Evolutionary conservation across 2,797 vertebrate species (phyloP).

Genomic region (Acestrorhynchus altus): DNA sequence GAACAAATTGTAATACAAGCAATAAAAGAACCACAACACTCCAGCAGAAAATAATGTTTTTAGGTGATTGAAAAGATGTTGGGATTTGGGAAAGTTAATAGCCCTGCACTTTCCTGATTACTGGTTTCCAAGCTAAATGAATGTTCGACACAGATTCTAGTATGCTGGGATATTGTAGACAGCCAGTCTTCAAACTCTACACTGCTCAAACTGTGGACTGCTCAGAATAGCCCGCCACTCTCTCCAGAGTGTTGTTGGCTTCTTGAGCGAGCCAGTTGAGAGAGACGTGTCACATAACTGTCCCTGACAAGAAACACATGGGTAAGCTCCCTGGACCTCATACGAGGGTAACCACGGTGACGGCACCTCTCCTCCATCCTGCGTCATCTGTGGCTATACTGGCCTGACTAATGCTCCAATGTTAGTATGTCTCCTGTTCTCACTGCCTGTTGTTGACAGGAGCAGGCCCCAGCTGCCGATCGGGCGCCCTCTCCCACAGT

Average conservation of each 20-base stretch:
- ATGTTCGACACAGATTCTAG: background rate
- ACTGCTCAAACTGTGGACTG: constrained; percentile 15
- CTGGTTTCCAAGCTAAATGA: too few species aligned
- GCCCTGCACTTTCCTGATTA: too few species aligned
- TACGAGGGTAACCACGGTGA: constrained; percentile 35
- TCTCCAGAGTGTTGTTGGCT: constrained; percentile 12
- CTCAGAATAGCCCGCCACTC: constrained; percentile 1
- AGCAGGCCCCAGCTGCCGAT: background rate
- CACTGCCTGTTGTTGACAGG: constrained; percentile 13
- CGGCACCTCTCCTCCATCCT: constrained; percentile 8
- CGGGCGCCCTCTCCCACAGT: background rate
- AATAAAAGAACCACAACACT: too few species aligned
- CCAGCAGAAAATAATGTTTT: too few species aligned
- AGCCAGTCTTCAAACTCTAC: constrained; percentile 3
- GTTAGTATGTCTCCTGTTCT: background rate
- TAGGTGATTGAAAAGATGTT: too few species aligned
- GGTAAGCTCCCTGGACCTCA: constrained; percentile 12
- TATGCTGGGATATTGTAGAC: background rate
- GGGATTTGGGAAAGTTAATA: too few species aligned
- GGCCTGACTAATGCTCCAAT: background rate
- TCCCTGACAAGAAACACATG: constrained; percentile 12
- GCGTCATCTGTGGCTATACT: constrained; percentile 1
- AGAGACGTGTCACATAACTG: background rate
- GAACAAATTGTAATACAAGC: too few species aligned
- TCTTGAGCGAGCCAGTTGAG: constrained; percentile 5